phyloP scores from a whole-genome alignment of 2,113 vertebrate genomes.

The Castor canadensis region DNA sequence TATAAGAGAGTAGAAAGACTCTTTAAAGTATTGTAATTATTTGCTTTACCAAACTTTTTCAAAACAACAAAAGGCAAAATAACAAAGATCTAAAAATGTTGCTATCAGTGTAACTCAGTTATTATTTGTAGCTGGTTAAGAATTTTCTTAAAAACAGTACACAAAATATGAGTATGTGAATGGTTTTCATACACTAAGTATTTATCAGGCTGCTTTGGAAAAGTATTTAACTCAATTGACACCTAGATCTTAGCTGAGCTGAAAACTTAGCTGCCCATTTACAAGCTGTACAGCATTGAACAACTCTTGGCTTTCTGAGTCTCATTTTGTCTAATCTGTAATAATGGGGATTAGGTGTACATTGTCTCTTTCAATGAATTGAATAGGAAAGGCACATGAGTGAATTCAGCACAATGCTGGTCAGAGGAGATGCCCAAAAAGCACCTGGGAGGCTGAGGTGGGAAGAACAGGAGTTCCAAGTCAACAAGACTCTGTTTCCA shows the following conservation, averaged over 20 bases:
- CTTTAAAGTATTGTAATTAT: background rate
- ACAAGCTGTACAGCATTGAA: background rate
- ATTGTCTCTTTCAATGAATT: background rate
- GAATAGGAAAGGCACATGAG: background rate
- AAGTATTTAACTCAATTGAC: too few relatives aligned
- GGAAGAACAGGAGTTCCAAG: too few relatives aligned
- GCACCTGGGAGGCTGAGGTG: too few relatives aligned
- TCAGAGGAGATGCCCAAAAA: background rate
- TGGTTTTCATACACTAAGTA: background rate
- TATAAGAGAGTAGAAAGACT: background rate
- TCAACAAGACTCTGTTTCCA: too few relatives aligned
- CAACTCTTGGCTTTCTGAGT: background rate
- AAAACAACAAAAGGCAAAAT: background rate
- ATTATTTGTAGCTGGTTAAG: background rate
- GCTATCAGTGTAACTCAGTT: background rate
- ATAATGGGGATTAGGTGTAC: background rate
- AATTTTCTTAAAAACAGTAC: background rate
- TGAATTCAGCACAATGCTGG: background rate
- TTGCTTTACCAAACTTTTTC: background rate
- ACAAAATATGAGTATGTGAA: background rate
- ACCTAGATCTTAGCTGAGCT: background rate
- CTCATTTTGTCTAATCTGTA: background rate
- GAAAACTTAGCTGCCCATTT: background rate
- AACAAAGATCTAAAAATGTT: background rate
- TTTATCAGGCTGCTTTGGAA: too few relatives aligned